Evolutionary conservation across 2,113 vertebrate species (phyloP).

Genomic region (Antechinus stuartii): DNA sequence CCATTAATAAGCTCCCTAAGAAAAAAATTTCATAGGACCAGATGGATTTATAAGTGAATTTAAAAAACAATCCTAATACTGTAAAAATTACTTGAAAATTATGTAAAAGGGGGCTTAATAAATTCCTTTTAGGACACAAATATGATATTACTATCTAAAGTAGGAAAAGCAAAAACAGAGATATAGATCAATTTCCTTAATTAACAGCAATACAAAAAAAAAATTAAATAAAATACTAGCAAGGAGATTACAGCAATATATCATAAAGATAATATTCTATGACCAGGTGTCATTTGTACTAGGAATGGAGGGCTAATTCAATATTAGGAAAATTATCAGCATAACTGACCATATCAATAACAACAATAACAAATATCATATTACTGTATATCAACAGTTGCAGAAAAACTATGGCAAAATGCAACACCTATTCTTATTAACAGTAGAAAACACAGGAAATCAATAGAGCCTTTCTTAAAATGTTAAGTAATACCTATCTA

Average conservation of each 20-base stretch:
- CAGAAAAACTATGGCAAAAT: background rate
- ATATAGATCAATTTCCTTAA: background rate
- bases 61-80: background rate
- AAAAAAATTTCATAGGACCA: background rate
- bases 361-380: too few species aligned
- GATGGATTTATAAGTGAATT: background rate
- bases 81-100: background rate
- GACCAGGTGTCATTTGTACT: too few species aligned
- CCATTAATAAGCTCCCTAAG: background rate
- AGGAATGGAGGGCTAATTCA: too few species aligned
- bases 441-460: too few species aligned
- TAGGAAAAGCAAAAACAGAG: background rate
- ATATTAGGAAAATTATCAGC: too few species aligned
- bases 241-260: background rate
- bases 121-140: background rate
- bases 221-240: background rate
- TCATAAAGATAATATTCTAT: too few species aligned
- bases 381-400: background rate
- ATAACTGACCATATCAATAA: too few species aligned
- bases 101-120: background rate
- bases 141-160: background rate
- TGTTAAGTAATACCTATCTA: too few species aligned
- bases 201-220: background rate
- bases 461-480: too few species aligned
- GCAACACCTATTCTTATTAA: too few species aligned